A percentile compares a stretch with the other conserved stretches of the same genome.
Evolutionary conservation across 2,888 invertebrate species (phyloP).

Genomic region (Drosophila eohydei): DNA sequence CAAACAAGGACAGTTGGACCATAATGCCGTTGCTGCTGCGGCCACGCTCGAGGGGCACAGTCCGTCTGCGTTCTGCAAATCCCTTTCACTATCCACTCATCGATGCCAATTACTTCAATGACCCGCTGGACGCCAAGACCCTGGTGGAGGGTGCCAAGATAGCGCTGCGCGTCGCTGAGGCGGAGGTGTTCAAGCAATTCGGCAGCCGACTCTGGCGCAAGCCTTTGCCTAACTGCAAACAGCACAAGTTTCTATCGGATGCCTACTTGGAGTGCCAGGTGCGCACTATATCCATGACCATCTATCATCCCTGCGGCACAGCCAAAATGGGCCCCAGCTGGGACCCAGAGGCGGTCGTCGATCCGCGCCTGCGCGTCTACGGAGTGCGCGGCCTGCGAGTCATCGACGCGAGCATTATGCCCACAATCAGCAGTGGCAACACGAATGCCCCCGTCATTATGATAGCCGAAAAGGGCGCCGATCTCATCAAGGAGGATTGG

Average conservation of each 20-base stretch:
- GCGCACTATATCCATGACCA: conserved; percentile 94
- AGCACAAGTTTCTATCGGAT: conserved; percentile 90
- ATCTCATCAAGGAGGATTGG: conserved; percentile 94
- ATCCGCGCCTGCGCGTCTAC: conserved; percentile 91
- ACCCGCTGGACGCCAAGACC: conserved; percentile 91
- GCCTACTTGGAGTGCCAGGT: conserved; percentile 95
- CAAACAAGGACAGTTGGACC: conserved; percentile 90
- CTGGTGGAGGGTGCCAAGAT: conserved; percentile 94
- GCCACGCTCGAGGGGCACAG: conserved; percentile 92
- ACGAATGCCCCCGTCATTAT: conserved; percentile 96
- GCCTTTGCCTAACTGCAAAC: conserved; percentile 92
- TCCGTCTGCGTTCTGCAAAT: conserved; percentile 91
- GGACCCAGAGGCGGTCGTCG: conserved; percentile 93
- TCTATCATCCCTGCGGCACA: conserved; percentile 95
- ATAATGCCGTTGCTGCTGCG: conserved; percentile 93
- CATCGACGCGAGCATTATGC: conserved; percentile 60
- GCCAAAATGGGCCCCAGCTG: conserved; percentile 94
- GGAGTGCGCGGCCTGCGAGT: conserved; percentile 89
- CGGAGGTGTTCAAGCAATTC: conserved; percentile 92
- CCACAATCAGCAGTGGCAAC: conserved; percentile 88
- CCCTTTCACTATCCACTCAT: conserved; percentile 95
- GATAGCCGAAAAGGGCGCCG: conserved; percentile 95
- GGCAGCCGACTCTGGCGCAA: conserved; percentile 91
- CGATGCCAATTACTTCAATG: conserved; percentile 96
- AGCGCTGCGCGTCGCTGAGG: conserved; percentile 90